Conservation (phyloP, 2,888 invertebrate genomes). For the Diadromus collaris region DNA sequence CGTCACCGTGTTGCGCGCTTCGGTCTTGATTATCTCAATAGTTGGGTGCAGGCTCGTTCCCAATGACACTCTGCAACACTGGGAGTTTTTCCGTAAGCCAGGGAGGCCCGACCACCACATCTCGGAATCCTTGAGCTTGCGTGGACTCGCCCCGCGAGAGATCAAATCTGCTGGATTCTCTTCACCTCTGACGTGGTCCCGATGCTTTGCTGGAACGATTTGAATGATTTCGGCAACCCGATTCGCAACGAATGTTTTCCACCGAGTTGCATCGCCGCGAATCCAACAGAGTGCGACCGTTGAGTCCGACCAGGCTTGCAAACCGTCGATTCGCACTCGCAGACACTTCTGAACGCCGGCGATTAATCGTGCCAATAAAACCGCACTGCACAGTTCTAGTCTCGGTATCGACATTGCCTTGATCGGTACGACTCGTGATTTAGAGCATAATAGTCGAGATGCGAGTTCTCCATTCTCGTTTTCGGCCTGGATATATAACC, state of each 20-base stretch:
- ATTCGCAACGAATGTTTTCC: constrained; percentile 63
- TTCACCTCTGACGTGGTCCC: constrained; percentile 60
- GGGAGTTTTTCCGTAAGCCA: too few relatives aligned
- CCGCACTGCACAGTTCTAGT: constrained; percentile 56
- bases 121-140: constrained; percentile 29
- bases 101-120: constrained; percentile 68
- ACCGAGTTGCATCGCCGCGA: constrained; percentile 46
- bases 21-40: too few relatives aligned
- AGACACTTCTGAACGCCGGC: constrained; percentile 1
- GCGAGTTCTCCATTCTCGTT: neutral
- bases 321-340: constrained; percentile 19
- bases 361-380: constrained; percentile 45
- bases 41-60: too few relatives aligned
- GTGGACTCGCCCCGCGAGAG: constrained; percentile 59
- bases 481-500: constrained; percentile 38
- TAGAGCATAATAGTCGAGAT: constrained; percentile 37
- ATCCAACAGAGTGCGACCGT: constrained; percentile 61
- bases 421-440: constrained; percentile 46
- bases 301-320: constrained; percentile 61
- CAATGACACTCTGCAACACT: too few relatives aligned
- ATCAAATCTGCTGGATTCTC: constrained; percentile 64
- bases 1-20: too few relatives aligned
- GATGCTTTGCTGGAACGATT: constrained; percentile 48
- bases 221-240: constrained; percentile 58
- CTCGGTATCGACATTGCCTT: constrained; percentile 56